These are phyloP conservation scores for Lamellibrachia satsuma DNA, from an alignment of 2,888 invertebrate species.

Conservation along the genomic window DNA sequence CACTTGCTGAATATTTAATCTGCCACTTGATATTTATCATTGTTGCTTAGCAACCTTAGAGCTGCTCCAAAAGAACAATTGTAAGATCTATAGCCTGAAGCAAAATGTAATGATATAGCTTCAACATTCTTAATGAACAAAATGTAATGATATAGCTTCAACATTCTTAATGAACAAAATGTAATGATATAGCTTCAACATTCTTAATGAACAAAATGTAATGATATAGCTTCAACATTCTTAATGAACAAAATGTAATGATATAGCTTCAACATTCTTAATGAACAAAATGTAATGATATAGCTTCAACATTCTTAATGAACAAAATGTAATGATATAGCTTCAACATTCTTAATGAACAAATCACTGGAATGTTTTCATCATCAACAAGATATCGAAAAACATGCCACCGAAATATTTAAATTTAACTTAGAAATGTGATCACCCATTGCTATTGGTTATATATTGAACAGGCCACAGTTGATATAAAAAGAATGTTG, in stretches of 20 bases:
- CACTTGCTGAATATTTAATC: not conserved
- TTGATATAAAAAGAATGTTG: too few relatives aligned
- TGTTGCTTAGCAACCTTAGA: not conserved
- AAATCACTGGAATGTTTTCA: conserved; percentile 5
- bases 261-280: too few relatives aligned
- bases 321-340: not conserved
- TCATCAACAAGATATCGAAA: not conserved
- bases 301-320: not conserved
- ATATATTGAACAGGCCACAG: too few relatives aligned
- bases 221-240: too few relatives aligned
- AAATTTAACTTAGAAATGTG: too few relatives aligned
- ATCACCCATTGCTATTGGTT: too few relatives aligned
- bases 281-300: not conserved
- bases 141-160: too few relatives aligned
- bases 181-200: too few relatives aligned
- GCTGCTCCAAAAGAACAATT: not conserved
- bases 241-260: not conserved
- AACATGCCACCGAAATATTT: not conserved
- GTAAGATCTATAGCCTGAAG: not conserved
- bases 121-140: not conserved
- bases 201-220: not conserved
- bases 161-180: not conserved
- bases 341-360: not conserved
- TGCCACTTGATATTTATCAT: conserved; percentile 14
- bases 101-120: not conserved